Evolutionary conservation across 1,140 invertebrate genomes (phyloP), one percentile per base, ranked within the genome.

Genomic region (Zeugodacus cucurbitae): DNA sequence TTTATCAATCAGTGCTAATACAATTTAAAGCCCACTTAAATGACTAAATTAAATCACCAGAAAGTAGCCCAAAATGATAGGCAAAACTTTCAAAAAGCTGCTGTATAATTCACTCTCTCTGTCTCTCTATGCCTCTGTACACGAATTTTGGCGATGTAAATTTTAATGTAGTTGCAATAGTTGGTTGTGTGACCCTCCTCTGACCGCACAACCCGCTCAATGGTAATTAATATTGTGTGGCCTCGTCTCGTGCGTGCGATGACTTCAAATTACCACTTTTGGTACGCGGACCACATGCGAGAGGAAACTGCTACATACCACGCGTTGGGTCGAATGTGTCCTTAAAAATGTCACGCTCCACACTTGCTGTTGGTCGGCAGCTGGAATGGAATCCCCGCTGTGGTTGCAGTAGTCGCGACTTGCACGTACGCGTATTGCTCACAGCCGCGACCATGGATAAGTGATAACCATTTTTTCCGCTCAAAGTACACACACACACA

Each of bases 241-340:
- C 74, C 17, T 44, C 74, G 74, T 82, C 74, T 82, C 74, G 74
- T 82, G 74, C 74, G 74, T 82, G 74, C 74, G 2, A 82, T 82
- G 74, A 34, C 74, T 82, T 41, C 26, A 82, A 82, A 82, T 82
- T 82, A 48, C 41, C 34, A 82, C 74, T 82, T 82, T 82, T 82
- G 74, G 74, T 7, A 26, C 74, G n/a, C 11, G 34, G 67, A 41
- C 37, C 67, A 41, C 37, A 20, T 74, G 37, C n/a, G 14, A 17
- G 11, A 26, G 22, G 22, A 0, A 20, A 74, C 32, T 2, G 8
- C 1, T 74, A 37, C 17, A 37, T 74, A 22, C 20, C 20, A n/a
- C 17, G 22, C 20, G 37, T 14, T 20, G 17, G 32, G 17, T 1
- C 7, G 4, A 44, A 11, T n/a, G 41, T 48, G 74, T 34, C 14